Evolutionary conservation across 2,797 vertebrate genomes (phyloP).

Genomic region (Xenentodon cancila): DNA sequence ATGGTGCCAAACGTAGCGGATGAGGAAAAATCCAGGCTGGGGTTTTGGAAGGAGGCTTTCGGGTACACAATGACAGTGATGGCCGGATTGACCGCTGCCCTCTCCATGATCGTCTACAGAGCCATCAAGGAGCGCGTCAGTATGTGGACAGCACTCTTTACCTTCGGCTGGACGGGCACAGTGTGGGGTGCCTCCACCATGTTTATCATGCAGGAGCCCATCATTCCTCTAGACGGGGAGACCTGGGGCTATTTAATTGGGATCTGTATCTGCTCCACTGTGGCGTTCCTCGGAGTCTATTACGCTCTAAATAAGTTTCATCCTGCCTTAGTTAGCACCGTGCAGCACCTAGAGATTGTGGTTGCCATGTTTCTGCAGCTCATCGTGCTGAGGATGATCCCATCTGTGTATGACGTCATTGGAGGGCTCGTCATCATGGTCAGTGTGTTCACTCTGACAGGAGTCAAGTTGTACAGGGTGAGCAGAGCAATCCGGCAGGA

Average conservation of each 20-base stretch:
- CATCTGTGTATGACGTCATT: slow-evolving; percentile 90
- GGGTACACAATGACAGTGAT: slow-evolving; percentile 98
- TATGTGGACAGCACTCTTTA: slow-evolving; percentile 99
- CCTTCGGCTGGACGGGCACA: slow-evolving; percentile 97
- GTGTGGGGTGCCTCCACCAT: slow-evolving; percentile 96
- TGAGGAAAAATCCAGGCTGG: slow-evolving; percentile 89
- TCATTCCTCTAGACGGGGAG: slow-evolving; percentile 94
- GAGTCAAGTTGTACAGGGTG: slow-evolving; percentile 93
- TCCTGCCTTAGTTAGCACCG: slow-evolving; percentile 95
- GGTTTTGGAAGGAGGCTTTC: slow-evolving; percentile 97
- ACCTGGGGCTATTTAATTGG: slow-evolving; percentile 97
- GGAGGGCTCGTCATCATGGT: slow-evolving; percentile 94
- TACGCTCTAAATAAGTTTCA: slow-evolving; percentile 97
- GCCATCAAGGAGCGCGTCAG: slow-evolving; percentile 96
- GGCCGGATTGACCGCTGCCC: slow-evolving; percentile 95
- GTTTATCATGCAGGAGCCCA: slow-evolving; percentile 98
- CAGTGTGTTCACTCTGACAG: slow-evolving; percentile 93
- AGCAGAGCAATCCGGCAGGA: slow-evolving; percentile 88
- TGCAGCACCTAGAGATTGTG: slow-evolving; percentile 97
- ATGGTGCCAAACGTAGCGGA: slow-evolving; percentile 95
- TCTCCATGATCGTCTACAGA: slow-evolving; percentile 98
- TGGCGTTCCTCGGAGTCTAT: slow-evolving; percentile 96
- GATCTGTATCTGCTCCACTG: slow-evolving; percentile 96
- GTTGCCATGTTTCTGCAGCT: slow-evolving; percentile 97
- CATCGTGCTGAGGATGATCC: slow-evolving; percentile 91